A percentile compares a stretch with the other conserved stretches of the same genome.
phyloP scores from a whole-genome alignment of 1,140 invertebrate genomes.

The Bombus vancouverensis region DNA sequence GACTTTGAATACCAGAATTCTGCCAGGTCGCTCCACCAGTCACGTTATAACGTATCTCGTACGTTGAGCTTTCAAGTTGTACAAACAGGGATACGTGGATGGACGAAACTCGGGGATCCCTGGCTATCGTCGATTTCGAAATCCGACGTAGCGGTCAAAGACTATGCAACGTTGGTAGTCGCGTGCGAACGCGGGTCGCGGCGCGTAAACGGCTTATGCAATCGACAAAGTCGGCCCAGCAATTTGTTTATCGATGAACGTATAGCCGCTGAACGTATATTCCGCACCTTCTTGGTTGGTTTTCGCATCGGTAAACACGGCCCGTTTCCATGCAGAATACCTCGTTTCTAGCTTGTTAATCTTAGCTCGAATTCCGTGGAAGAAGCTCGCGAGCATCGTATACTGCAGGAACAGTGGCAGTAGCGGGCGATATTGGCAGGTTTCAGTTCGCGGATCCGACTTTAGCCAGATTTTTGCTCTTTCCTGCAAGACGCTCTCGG shows the following conservation, averaged over 20 bases:
- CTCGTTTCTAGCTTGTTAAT: not conserved
- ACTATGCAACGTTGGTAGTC: not conserved
- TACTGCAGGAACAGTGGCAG: no score
- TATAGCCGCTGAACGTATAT: not conserved
- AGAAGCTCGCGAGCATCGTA: not conserved
- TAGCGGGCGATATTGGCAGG: no score
- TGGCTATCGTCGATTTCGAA: not conserved
- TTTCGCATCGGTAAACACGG: not conserved
- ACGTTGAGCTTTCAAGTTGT: no score
- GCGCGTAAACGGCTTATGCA: conserved; percentile 25
- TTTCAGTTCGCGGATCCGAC: no score
- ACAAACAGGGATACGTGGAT: not conserved
- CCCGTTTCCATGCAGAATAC: not conserved
- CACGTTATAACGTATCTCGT: no score
- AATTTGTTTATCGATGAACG: conserved; percentile 14
- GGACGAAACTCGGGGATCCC: no score
- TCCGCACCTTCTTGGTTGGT: not conserved
- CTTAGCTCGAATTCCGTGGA: no score
- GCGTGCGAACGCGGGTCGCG: not conserved
- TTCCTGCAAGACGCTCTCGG: no score
- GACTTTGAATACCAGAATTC: not conserved
- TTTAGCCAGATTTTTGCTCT: no score
- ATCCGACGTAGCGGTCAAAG: not conserved
- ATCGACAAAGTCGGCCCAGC: conserved; percentile 24
- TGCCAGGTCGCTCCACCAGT: no score